Base-by-base conservation (phyloP, 1,140 invertebrate genomes). In the Apis laboriosa region DNA sequence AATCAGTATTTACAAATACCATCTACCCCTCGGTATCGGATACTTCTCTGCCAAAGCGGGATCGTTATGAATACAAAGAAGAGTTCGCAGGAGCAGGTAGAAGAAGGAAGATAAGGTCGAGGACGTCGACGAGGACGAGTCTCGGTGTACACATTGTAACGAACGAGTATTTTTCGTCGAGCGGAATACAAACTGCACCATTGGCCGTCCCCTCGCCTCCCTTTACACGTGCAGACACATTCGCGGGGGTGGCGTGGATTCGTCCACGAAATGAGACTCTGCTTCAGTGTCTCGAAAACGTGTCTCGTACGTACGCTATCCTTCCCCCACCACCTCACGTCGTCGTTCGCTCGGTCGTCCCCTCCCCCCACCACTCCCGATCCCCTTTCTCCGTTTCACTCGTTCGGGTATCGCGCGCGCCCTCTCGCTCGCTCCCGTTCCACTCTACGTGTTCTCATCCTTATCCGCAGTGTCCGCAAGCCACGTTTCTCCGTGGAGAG, bases 101-200 rank as follows among this genome's bases (percentile, higher is more conserved):
- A 80, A 51, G 73, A 77, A 77, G 51, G 49, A 75, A 74, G 75
- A 76, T 68, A 68, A 70, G 58, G 51, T 63, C 60, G 64, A 80
- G 71, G 24, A 80, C 43, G 66, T 60, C 56, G 82, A 84, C 70
- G 61, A 83, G 53, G 79, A 78, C 34, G 77, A 83, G 74, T 87
- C 81, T 84, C 74, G 85, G 71, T 77, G 63, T 84, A 56, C 66
- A 83, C 77, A 73, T 67, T 86, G 85, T 91, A 90, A 91, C 86
- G 90, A 88, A 90, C 86, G 88, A 87, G 85, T 92, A 86, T 90
- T 90, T 91, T 88, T 86, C 79, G 78, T 77, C 77, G 84, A 83
- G 85, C 83, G 81, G 90, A 90, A 90, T 91, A 91, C 90, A 91
- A 92, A 91, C 91, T 89, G 90, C 87, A 86, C 87, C 87, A 89